Conservation (phyloP, 1,140 invertebrate species). For the Drosophila setifemur region DNA sequence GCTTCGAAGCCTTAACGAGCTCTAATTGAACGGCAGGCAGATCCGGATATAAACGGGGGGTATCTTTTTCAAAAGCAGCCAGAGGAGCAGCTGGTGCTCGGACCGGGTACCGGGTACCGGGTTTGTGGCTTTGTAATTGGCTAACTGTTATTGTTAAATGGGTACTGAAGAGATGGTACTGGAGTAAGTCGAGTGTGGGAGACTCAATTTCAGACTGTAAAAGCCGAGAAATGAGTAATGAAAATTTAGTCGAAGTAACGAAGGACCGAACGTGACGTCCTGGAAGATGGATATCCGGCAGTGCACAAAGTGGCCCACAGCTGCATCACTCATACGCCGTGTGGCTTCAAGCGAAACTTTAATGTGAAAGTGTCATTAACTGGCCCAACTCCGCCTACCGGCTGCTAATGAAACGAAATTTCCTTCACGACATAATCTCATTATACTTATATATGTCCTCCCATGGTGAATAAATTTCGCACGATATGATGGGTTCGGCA, state of each 20-base stretch:
- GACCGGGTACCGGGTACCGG: conserved; percentile 1
- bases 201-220: conserved; percentile 3
- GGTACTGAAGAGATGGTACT: conserved; percentile 19
- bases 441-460: conserved; percentile 65
- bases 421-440: conserved; percentile 62
- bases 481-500: conserved; percentile 30
- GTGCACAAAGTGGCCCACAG: background rate
- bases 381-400: background rate
- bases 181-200: conserved; percentile 6
- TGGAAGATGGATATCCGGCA: background rate
- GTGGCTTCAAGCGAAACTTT: conserved; percentile 7
- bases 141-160: conserved; percentile 76
- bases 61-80: too few species aligned
- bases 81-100: too few species aligned
- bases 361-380: conserved; percentile 8
- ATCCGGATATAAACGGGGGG: background rate
- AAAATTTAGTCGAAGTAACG: conserved; percentile 23
- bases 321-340: conserved; percentile 31
- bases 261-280: conserved; percentile 10
- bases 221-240: background rate
- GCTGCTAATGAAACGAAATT: conserved; percentile 69
- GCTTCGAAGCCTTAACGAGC: conserved; percentile 67
- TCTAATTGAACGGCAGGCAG: conserved; percentile 64
- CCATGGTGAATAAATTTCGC: conserved; percentile 39
- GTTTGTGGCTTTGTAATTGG: conserved; percentile 60